These are phyloP conservation scores for Leucania comma DNA, from an alignment of 2,888 invertebrate genomes.

Conservation along the genomic window DNA sequence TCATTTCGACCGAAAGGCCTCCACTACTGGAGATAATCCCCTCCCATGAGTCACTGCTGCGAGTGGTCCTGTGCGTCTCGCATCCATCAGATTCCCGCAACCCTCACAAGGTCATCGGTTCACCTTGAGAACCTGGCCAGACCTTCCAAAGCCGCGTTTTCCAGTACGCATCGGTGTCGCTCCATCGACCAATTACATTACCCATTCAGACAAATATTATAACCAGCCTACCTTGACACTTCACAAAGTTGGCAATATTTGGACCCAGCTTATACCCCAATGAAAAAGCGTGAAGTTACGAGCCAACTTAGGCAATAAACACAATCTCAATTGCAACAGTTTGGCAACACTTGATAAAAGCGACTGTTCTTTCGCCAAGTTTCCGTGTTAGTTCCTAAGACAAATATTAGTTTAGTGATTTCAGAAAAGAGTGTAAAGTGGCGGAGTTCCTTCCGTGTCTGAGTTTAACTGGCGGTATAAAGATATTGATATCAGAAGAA, in stretches of 20 bases:
- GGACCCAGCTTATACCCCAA: constrained; percentile 39
- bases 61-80: no score
- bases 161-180: no score
- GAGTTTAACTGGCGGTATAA: constrained; percentile 2
- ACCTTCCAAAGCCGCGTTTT: no score
- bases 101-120: no score
- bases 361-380: constrained; percentile 59
- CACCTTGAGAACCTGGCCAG: no score
- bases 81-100: no score
- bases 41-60: no score
- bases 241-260: constrained; percentile 46
- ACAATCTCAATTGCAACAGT: constrained; percentile 64
- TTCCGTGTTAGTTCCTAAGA: constrained; percentile 43
- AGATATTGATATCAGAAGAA: background rate
- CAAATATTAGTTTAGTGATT: constrained; percentile 46
- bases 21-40: no score
- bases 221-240: constrained; percentile 30
- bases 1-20: no score
- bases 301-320: constrained; percentile 60
- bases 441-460: constrained; percentile 11
- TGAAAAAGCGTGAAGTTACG: constrained; percentile 57
- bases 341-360: constrained; percentile 62
- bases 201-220: constrained; percentile 12
- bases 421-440: constrained; percentile 35
- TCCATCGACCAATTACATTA: constrained; percentile 2